Evolutionary conservation across 1,140 invertebrate species (phyloP).

Genomic region (Aphidius gifuensis): DNA sequence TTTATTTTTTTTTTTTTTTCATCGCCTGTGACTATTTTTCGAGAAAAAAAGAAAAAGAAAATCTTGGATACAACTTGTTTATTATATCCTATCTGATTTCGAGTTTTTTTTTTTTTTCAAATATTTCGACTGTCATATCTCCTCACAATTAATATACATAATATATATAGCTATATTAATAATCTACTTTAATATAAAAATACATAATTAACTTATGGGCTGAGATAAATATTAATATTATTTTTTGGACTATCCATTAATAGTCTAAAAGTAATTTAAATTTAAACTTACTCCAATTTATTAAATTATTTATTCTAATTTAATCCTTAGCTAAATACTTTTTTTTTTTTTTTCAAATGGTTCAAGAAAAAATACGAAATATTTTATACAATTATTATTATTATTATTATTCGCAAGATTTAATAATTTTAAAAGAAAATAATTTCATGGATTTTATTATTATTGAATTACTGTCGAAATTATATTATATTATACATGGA

Average conservation of each 20-base stretch:
- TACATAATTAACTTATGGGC: slow-evolving; percentile 57
- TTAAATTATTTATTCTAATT: slow-evolving; percentile 5
- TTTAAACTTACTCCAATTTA: slow-evolving; percentile 43
- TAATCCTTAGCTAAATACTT: slow-evolving; percentile 11
- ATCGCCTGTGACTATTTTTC: too few species aligned
- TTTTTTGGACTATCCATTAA: slow-evolving; percentile 38
- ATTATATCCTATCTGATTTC: too few species aligned
- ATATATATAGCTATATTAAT: slow-evolving; percentile 20
- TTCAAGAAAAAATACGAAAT: slow-evolving; percentile 6
- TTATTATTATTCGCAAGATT: too few species aligned
- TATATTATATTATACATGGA: slow-evolving; percentile 27
- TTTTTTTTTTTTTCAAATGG: slow-evolving; percentile 35
- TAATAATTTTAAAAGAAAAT: too few species aligned
- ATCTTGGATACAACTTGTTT: too few species aligned
- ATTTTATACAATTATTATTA: slow-evolving; percentile 1
- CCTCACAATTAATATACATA: slow-evolving; percentile 1
- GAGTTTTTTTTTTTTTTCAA: slow-evolving; percentile 32
- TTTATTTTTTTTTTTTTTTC: too few species aligned
- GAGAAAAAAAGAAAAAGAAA: slow-evolving; percentile 11
- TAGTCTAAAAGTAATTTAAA: slow-evolving; percentile 46
- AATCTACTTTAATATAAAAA: slow-evolving; percentile 57
- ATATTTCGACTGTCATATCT: slow-evolving; percentile 22
- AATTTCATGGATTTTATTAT: too few species aligned
- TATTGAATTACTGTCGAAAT: too few species aligned
- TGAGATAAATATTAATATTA: slow-evolving; percentile 44